Percentiles rank a stretch among this genome's conserved stretches.
Conservation (phyloP, 2,113 vertebrate species). For the Junco hyemalis region DNA sequence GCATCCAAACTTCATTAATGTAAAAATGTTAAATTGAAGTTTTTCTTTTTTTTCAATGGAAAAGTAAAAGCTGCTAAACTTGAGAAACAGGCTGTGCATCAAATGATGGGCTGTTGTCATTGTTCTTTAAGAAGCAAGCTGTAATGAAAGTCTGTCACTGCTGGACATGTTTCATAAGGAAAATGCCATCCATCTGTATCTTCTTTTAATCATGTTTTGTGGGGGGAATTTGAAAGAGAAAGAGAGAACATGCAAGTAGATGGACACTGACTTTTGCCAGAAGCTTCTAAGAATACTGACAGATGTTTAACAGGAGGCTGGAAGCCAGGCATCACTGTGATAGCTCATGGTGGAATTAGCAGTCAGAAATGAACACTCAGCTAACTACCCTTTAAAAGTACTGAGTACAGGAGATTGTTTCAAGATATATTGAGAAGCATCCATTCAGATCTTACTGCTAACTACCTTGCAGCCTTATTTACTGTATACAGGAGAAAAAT, state of each 20-base stretch:
- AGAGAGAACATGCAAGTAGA: not conserved
- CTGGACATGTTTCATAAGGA: not conserved
- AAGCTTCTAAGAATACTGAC: not conserved
- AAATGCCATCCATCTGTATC: not conserved
- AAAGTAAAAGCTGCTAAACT: not conserved
- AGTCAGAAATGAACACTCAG: not conserved
- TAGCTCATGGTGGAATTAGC: not conserved
- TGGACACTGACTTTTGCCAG: not conserved
- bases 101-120: not conserved
- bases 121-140: not conserved
- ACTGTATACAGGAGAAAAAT: not conserved
- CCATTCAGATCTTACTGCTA: not conserved
- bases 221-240: not conserved
- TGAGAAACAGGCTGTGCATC: not conserved
- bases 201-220: not conserved
- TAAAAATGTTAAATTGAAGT: not conserved
- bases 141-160: not conserved
- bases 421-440: not conserved
- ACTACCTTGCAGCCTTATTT: not conserved
- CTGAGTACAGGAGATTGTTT: not conserved
- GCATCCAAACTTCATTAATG: not conserved
- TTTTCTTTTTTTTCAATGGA: not conserved
- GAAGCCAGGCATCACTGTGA: not conserved
- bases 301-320: not conserved
- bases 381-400: slow-evolving; percentile 10